Evolutionary conservation across 2,113 vertebrate genomes (phyloP).

Genomic region (Pseudorasbora parva): DNA sequence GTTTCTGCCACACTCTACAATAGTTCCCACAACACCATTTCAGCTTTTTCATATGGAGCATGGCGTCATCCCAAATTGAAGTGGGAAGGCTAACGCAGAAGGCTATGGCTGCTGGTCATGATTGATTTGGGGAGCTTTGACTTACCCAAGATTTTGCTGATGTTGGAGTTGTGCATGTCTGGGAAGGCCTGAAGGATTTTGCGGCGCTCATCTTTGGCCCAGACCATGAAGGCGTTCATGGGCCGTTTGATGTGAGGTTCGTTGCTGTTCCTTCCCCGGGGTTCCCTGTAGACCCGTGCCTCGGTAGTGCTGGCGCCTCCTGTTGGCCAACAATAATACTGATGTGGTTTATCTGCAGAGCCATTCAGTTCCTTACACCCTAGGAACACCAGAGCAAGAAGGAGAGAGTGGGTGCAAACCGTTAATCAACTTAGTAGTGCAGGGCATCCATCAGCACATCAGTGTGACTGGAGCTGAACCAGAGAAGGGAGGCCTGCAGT

Average conservation of each 20-base stretch:
- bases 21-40: conserved; percentile 30
- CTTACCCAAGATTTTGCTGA: conserved; percentile 99
- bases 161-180: conserved; percentile 99
- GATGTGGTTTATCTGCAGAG: conserved; percentile 91
- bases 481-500: conserved; percentile 21
- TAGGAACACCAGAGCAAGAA: conserved; percentile 84
- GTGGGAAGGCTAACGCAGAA: conserved; percentile 16
- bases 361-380: conserved; percentile 89
- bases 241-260: conserved; percentile 99
- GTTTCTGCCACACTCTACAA: conserved; percentile 20
- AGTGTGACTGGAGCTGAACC: conserved; percentile 50
- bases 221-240: conserved; percentile 99
- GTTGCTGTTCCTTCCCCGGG: conserved; percentile 91
- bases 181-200: conserved; percentile 99
- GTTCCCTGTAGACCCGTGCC: conserved; percentile 95
- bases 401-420: conserved; percentile 70
- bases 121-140: conserved; percentile 38
- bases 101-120: background rate
- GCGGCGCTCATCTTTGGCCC: conserved; percentile 97
- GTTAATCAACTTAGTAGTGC: conserved; percentile 74
- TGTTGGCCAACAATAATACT: conserved; percentile 97
- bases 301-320: conserved; percentile 95
- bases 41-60: conserved; percentile 41
- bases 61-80: conserved; percentile 31
- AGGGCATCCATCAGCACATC: conserved; percentile 45